phyloP scores from a whole-genome alignment of 2,888 invertebrate species.

The Drosophila aldrichi region DNA sequence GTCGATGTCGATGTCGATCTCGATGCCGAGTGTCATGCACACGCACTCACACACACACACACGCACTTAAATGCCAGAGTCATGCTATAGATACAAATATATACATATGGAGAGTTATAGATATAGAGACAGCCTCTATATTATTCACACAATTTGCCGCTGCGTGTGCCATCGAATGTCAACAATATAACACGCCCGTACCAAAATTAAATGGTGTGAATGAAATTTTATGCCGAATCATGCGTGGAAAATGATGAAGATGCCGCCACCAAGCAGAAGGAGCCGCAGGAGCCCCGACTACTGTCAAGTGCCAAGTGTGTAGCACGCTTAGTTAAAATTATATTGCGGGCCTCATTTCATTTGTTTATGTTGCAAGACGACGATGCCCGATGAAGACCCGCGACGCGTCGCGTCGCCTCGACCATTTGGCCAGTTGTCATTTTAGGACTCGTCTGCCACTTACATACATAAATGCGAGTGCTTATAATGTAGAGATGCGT shows the following conservation, averaged over 20 bases:
- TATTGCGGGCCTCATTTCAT: conserved; percentile 73
- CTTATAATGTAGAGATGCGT: conserved; percentile 72
- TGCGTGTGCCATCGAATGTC: conserved; percentile 72
- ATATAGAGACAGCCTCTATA: conserved; percentile 42
- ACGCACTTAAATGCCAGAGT: conserved; percentile 10
- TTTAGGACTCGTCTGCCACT: conserved; percentile 40
- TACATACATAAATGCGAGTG: conserved; percentile 26
- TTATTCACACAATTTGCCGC: conserved; percentile 75
- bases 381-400: background rate
- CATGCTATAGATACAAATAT: background rate
- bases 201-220: conserved; percentile 80
- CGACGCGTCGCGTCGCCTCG: conserved; percentile 12
- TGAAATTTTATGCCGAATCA: conserved; percentile 81
- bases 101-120: conserved; percentile 15
- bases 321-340: conserved; percentile 69
- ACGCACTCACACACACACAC: conserved; percentile 16
- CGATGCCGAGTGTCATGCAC: conserved; percentile 53
- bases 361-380: conserved; percentile 65
- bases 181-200: conserved; percentile 61
- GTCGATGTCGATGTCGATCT: conserved; percentile 25
- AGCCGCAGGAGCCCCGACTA: conserved; percentile 2
- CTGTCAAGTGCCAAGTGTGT: conserved; percentile 13
- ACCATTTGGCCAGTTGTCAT: conserved; percentile 49
- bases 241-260: conserved; percentile 79
- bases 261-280: conserved; percentile 46